These are phyloP conservation scores for Pseudomyrmex concolor DNA, from an alignment of 1,140 invertebrate genomes.

Conservation along the genomic window DNA sequence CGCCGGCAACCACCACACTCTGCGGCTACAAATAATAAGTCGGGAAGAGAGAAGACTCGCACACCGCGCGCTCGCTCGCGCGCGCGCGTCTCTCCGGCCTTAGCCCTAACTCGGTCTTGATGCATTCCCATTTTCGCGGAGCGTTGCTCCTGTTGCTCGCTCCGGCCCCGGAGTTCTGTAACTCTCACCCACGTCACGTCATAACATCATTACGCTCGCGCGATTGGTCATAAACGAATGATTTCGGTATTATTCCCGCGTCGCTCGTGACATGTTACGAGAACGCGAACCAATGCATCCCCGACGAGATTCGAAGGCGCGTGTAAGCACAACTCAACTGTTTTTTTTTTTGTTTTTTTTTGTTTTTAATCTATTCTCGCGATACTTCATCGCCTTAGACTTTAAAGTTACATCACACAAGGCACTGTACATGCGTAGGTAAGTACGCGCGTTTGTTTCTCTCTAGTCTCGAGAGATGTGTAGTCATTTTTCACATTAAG, in stretches of 20 bases:
- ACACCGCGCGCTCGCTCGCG: not conserved
- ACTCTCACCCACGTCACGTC: conserved; percentile 76
- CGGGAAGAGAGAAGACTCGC: conserved; percentile 46
- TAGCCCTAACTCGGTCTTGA: conserved; percentile 79
- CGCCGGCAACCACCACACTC: conserved; percentile 76
- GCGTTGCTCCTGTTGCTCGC: conserved; percentile 70
- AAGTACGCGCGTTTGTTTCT: not conserved
- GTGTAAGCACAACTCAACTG: conserved; percentile 10
- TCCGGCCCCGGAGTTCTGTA: conserved; percentile 73
- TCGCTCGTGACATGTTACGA: conserved; percentile 33
- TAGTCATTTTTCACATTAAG: conserved; percentile 15
- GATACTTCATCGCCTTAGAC: conserved; percentile 23
- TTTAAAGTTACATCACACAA: not conserved
- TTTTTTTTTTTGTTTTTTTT: not conserved
- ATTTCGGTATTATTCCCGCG: conserved; percentile 31
- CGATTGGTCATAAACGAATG: conserved; percentile 62
- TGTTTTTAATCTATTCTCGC: not conserved
- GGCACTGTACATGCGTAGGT: not conserved
- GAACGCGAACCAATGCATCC: conserved; percentile 35
- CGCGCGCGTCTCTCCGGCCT: conserved; percentile 42
- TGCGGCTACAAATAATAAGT: conserved; percentile 83
- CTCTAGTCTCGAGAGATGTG: not conserved
- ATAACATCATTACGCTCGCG: conserved; percentile 79
- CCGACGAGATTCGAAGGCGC: conserved; percentile 20
- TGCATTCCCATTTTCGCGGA: conserved; percentile 76